Evolutionary conservation across 1,140 invertebrate species (phyloP).

Genomic region (Tetragnatha versicolor): DNA sequence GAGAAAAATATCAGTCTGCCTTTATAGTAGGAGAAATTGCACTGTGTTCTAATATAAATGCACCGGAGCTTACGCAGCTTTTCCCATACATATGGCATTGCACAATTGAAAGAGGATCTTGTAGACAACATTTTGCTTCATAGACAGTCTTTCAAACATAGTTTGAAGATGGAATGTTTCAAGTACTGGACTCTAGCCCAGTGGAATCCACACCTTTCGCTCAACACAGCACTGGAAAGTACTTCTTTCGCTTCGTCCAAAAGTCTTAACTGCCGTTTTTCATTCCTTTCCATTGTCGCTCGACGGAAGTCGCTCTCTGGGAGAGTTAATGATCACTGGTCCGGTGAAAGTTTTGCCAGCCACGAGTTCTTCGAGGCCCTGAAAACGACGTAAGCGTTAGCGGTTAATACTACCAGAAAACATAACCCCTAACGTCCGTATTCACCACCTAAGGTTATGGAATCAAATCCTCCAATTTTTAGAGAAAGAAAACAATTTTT

Average conservation of each 20-base stretch:
- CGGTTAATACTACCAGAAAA: too few species aligned
- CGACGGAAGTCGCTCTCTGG: neutral
- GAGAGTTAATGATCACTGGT: conserved; percentile 68
- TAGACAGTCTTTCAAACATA: neutral
- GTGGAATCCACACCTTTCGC: neutral
- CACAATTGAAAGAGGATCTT: too few species aligned
- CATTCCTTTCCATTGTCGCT: neutral
- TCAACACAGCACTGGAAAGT: neutral
- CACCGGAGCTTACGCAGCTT: too few species aligned
- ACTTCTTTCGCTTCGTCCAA: neutral
- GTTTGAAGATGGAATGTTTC: neutral
- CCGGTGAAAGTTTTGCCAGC: conserved; percentile 74
- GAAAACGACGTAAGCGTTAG: conserved; percentile 2
- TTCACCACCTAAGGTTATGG: too few species aligned
- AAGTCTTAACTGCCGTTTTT: neutral
- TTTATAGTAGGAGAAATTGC: too few species aligned
- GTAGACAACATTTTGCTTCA: too few species aligned
- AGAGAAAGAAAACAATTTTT: too few species aligned
- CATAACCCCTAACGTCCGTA: too few species aligned
- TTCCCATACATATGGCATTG: too few species aligned
- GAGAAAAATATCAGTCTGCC: too few species aligned
- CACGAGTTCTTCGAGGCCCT: conserved; percentile 73
- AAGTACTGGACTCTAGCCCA: neutral
- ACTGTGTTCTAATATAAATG: too few species aligned
- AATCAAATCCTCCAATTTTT: too few species aligned